Conservation (phyloP, 2,888 invertebrate genomes). For the Eristalinus aeneus region DNA sequence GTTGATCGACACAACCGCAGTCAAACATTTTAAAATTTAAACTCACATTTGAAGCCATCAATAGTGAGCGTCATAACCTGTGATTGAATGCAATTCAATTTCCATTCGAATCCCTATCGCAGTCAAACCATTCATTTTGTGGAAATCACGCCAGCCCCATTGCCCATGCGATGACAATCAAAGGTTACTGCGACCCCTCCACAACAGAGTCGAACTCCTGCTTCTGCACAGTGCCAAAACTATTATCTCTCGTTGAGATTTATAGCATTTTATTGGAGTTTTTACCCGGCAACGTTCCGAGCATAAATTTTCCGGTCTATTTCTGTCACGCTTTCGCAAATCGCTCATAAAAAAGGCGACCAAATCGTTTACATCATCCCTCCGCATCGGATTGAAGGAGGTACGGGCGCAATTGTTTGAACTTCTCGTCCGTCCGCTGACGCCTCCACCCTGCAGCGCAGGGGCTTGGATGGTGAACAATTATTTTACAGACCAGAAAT, state of each 20-base stretch:
- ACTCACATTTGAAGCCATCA: slow-evolving; percentile 12
- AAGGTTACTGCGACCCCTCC: slow-evolving; percentile 13
- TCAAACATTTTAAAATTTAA: neutral
- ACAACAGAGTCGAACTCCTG: neutral
- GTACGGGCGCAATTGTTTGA: slow-evolving; percentile 15
- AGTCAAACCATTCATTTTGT: slow-evolving; percentile 12
- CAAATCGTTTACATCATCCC: slow-evolving; percentile 28
- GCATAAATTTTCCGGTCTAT: slow-evolving; percentile 37
- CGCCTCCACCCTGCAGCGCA: too few relatives aligned
- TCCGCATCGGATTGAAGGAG: slow-evolving; percentile 7
- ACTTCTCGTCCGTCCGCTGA: slow-evolving; percentile 6
- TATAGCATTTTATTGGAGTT: slow-evolving; percentile 53
- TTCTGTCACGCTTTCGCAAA: slow-evolving; percentile 47
- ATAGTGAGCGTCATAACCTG: slow-evolving; percentile 33
- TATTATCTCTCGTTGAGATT: slow-evolving; percentile 54
- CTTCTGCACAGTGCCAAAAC: slow-evolving; percentile 5
- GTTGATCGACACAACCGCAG: neutral
- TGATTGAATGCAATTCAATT: slow-evolving; percentile 49
- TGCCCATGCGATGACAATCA: slow-evolving; percentile 21
- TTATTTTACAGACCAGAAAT: slow-evolving; percentile 58
- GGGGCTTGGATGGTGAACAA: slow-evolving; percentile 9
- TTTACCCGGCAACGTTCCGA: slow-evolving; percentile 19
- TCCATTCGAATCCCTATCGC: neutral
- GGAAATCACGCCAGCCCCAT: neutral
- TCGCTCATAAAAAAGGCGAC: slow-evolving; percentile 46